Percentiles rank a stretch among this genome's conserved stretches.
phyloP scores from a whole-genome alignment of 2,888 invertebrate species.

The Pristionchus mayeri region DNA sequence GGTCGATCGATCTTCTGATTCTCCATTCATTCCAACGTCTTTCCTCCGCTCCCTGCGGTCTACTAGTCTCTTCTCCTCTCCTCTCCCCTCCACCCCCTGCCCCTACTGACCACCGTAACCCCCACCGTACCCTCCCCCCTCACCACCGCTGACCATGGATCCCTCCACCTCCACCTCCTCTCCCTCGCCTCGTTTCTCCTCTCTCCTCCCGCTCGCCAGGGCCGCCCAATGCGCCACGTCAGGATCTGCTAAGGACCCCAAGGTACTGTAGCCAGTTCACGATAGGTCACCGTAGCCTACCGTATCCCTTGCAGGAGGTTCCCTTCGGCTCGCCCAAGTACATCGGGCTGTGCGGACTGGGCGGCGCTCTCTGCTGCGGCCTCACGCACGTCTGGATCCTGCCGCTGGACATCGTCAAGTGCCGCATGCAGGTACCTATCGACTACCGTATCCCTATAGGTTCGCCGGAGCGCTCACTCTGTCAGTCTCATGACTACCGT shows the following conservation, averaged over 20 bases:
- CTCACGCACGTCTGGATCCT: constrained; percentile 87
- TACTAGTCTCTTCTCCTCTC: not conserved
- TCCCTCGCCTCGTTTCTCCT: not conserved
- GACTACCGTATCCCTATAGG: constrained; percentile 13
- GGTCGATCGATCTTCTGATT: not conserved
- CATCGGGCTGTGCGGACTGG: constrained; percentile 91
- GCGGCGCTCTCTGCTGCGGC: constrained; percentile 88
- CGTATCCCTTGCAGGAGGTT: constrained; percentile 43
- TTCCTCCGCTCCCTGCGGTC: not conserved
- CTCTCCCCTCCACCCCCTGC: not conserved
- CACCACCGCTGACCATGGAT: not conserved
- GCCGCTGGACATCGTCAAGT: constrained; percentile 93
- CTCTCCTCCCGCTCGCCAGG: not conserved
- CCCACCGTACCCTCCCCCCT: not conserved
- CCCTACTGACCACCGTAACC: not conserved
- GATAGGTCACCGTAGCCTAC: not conserved
- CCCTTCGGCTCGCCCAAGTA: constrained; percentile 86
- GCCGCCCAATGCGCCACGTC: not conserved
- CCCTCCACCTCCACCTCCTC: constrained; percentile 16
- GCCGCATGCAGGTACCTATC: constrained; percentile 86
- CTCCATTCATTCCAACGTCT: not conserved
- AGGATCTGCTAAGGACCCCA: not conserved
- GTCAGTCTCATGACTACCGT: constrained; percentile 85
- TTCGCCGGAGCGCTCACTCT: not conserved
- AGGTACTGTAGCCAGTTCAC: not conserved